These are phyloP conservation scores for Fundulus diaphanus DNA, from an alignment of 2,797 vertebrate species.

Conservation along the genomic window DNA sequence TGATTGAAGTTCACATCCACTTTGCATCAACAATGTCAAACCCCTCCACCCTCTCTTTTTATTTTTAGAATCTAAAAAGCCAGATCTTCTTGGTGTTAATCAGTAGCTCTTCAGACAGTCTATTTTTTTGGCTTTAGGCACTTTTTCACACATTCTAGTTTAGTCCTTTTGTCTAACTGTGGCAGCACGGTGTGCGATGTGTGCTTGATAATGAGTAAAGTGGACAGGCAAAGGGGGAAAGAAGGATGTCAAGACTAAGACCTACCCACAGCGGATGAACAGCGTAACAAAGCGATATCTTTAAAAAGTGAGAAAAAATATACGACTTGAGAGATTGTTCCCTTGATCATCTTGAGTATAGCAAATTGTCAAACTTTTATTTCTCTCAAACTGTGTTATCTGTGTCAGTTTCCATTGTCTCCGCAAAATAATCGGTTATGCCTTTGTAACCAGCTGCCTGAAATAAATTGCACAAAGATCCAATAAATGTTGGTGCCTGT, in stretches of 20 bases:
- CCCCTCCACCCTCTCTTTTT: no score
- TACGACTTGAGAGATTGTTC: not conserved
- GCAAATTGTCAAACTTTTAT: not conserved
- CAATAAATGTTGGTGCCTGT: not conserved
- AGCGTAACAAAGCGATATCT: not conserved
- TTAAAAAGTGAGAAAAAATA: not conserved
- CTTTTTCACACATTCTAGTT: not conserved
- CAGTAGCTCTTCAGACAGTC: not conserved
- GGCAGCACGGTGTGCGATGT: not conserved
- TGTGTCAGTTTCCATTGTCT: not conserved
- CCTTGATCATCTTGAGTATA: not conserved
- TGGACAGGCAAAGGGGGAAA: not conserved
- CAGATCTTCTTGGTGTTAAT: not conserved
- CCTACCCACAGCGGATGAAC: not conserved
- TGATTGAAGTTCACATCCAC: no score
- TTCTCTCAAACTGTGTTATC: not conserved
- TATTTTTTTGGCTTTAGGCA: not conserved
- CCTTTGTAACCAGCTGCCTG: not conserved
- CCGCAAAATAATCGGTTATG: not conserved
- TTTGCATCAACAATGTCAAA: no score
- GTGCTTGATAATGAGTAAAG: not conserved
- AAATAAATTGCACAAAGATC: not conserved
- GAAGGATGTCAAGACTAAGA: not conserved
- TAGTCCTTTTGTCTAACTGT: not conserved
- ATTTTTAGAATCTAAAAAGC: not conserved